phyloP scores from a whole-genome alignment of 2,797 vertebrate species.

The Alosa sapidissima region DNA sequence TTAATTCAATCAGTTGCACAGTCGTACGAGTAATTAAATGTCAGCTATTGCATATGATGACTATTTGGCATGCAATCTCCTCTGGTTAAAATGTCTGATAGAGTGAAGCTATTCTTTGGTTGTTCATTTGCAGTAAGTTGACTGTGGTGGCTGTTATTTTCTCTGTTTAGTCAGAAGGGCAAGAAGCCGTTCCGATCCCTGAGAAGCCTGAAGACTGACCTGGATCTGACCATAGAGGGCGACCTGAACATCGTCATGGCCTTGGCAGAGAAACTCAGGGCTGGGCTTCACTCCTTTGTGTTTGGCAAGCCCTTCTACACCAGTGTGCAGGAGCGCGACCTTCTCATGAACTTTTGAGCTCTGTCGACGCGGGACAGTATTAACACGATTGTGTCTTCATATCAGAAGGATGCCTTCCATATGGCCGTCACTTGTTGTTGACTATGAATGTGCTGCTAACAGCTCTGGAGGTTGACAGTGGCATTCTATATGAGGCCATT shows the following conservation, averaged over 20 bases:
- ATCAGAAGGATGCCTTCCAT: background rate
- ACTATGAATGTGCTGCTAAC: background rate
- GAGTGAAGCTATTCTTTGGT: background rate
- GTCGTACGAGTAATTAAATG: background rate
- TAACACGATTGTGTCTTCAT: background rate
- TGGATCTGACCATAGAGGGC: slow-evolving; percentile 90
- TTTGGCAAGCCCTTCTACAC: slow-evolving; percentile 94
- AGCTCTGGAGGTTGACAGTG: background rate
- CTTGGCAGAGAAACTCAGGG: slow-evolving; percentile 94
- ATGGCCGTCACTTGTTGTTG: background rate
- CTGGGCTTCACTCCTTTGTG: slow-evolving; percentile 93
- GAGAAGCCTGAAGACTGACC: slow-evolving; percentile 89
- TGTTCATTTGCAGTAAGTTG: background rate
- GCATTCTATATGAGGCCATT: background rate
- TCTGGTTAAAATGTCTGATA: background rate
- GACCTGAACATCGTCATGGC: slow-evolving; percentile 97
- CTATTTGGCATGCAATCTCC: background rate
- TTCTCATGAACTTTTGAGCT: slow-evolving; percentile 88
- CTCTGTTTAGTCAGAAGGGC: slow-evolving; percentile 86
- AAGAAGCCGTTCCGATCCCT: slow-evolving; percentile 93
- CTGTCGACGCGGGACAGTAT: background rate
- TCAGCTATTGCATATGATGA: background rate
- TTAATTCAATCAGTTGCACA: too few species aligned
- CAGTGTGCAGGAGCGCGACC: slow-evolving; percentile 91
- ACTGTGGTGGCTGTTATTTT: background rate